Conservation (phyloP, 2,113 vertebrate species). For the Recurvirostra avosetta region DNA sequence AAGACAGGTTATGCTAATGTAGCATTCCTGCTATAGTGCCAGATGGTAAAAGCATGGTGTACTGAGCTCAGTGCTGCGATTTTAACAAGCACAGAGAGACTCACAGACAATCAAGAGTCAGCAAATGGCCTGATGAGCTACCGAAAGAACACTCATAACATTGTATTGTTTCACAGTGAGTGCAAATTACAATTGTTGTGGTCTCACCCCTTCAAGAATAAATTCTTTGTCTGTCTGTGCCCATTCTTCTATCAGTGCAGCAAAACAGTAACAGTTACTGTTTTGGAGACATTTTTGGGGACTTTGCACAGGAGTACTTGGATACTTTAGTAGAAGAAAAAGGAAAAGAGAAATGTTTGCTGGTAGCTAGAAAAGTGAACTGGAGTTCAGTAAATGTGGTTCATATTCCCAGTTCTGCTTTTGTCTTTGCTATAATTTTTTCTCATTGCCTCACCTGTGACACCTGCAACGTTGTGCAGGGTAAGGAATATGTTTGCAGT, state of each 20-base stretch:
- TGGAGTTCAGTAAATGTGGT: not conserved
- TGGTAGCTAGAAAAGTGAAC: not conserved
- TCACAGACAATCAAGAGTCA: not conserved
- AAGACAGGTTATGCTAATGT: not conserved
- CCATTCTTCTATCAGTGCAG: not conserved
- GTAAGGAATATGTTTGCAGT: not conserved
- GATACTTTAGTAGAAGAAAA: not conserved
- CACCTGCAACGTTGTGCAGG: not conserved
- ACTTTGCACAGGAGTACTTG: not conserved
- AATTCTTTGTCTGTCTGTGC: not conserved
- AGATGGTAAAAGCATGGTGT: not conserved
- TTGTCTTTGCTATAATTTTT: not conserved
- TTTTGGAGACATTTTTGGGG: not conserved
- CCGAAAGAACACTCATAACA: not conserved
- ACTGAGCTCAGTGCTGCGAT: not conserved
- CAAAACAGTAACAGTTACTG: not conserved
- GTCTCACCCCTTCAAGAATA: not conserved
- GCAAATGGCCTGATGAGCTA: not conserved
- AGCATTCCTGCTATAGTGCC: not conserved
- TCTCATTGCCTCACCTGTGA: not conserved
- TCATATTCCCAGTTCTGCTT: not conserved
- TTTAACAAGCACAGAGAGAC: not conserved
- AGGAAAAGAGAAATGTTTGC: not conserved
- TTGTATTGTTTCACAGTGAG: not conserved
- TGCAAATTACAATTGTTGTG: not conserved